Base-by-base conservation (phyloP, 2,888 invertebrate species). In the Drosophila maculinotata region DNA sequence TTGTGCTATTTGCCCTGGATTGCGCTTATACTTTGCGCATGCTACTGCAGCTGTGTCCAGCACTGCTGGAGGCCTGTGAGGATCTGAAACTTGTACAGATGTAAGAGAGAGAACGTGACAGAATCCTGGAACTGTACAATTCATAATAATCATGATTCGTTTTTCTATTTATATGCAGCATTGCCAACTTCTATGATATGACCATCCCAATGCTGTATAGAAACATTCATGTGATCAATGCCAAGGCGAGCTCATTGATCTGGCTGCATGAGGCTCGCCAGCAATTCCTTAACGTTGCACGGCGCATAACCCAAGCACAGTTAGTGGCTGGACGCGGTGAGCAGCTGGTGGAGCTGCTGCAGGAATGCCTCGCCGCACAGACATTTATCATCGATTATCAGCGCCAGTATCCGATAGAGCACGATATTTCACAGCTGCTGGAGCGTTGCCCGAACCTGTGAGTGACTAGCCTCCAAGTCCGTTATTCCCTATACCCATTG, bases 161-260 rank as follows among this genome's bases (percentile, higher is more conserved):
- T 14, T 31, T 41, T 12, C 1, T 10, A 10, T 57, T 30, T 7
- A 9, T 17, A 35, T 28, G 49, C 92, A 96, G 96, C 90, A 93
- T 97, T 90, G 94, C 95, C 69, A 93, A 93, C 68, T 93, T 96
- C 69, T 97, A 97, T 91, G 96, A 96, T 75, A 93, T 93, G 76
- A 94, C 95, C 4, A 93, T 97, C 72, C 94, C 95, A 10, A 93
- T 93, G 74, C 89, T 97, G 60, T 95, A 95, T 88, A 94, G 94
- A 82, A 93, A 93, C 67, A 89, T 96, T 20, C 92, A 93, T 45
- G 90, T 69, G 1, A 85, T 90, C 2, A 90, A 91, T 68, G 65
- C 79, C 0, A 52, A 72, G 2, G 89, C 91, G 0, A 70, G 59
- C n/a, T 89, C 90, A 36, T 68, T 92, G 20, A 51, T 54, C 1